Evolutionary conservation across 2,888 invertebrate species (phyloP).

Genomic region (Zootermopsis nevadensis): DNA sequence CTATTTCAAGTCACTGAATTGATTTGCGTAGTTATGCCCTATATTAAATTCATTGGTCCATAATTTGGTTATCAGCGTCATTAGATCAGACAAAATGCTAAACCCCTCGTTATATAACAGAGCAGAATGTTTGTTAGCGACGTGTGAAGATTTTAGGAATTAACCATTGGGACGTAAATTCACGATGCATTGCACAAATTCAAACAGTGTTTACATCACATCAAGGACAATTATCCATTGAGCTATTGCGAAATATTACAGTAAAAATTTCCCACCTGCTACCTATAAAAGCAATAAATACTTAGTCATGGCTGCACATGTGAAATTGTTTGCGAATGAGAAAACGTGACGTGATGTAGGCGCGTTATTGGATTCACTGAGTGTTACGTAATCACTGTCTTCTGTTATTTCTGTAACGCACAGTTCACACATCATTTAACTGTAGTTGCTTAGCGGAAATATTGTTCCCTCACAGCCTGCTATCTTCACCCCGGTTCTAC

Average conservation of each 20-base stretch:
- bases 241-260: constrained; percentile 13
- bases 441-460: constrained; percentile 4
- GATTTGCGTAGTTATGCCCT: constrained; percentile 21
- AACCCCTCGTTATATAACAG: neutral
- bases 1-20: constrained; percentile 17
- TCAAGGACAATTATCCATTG: constrained; percentile 16
- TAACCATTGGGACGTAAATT: constrained; percentile 1
- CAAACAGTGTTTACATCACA: neutral
- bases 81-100: neutral
- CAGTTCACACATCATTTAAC: constrained; percentile 11
- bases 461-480: neutral
- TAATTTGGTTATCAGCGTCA: constrained; percentile 12
- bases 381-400: neutral
- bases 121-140: neutral
- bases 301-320: neutral
- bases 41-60: constrained; percentile 29
- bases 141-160: neutral
- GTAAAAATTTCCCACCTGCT: neutral
- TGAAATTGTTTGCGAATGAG: neutral
- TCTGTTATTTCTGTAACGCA: neutral
- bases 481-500: neutral
- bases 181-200: constrained; percentile 11
- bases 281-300: neutral
- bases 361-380: neutral
- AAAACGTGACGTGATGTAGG: neutral